These are phyloP conservation scores for Mesorhabditis spiculigera DNA, from an alignment of 2,888 invertebrate genomes.

Conservation along the genomic window DNA sequence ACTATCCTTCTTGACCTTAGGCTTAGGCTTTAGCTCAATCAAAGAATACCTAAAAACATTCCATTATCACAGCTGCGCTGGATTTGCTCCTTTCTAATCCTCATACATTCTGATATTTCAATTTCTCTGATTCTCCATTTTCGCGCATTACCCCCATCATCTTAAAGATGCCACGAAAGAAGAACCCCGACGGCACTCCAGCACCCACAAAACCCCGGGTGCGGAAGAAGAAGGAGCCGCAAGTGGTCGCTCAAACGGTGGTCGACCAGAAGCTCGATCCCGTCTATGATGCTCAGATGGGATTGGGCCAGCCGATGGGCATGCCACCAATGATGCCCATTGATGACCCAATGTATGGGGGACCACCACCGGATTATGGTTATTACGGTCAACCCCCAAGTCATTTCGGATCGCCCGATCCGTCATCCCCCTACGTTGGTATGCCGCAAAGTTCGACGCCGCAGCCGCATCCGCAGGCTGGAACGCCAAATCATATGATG, in stretches of 20 bases:
- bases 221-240: constrained; percentile 33
- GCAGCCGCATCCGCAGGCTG: constrained; percentile 13
- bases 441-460: constrained; percentile 22
- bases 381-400: constrained; percentile 23
- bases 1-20: too few relatives aligned
- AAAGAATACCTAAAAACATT: too few relatives aligned
- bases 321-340: constrained; percentile 9
- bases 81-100: too few relatives aligned
- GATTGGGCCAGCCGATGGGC: background rate
- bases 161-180: constrained; percentile 34
- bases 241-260: background rate
- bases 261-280: constrained; percentile 7
- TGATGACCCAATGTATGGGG: constrained; percentile 2
- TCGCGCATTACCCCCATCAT: background rate
- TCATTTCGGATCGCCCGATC: constrained; percentile 26
- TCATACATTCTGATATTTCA: too few relatives aligned
- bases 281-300: background rate
- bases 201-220: constrained; percentile 31
- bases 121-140: background rate
- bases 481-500: constrained; percentile 1
- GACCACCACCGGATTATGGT: constrained; percentile 15
- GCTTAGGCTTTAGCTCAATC: too few relatives aligned
- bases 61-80: too few relatives aligned
- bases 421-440: constrained; percentile 24
- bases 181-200: constrained; percentile 33